A percentile compares a stretch with the other conserved stretches of the same genome.
phyloP scores from a whole-genome alignment of 2,888 invertebrate species.

The Muscina levida region DNA sequence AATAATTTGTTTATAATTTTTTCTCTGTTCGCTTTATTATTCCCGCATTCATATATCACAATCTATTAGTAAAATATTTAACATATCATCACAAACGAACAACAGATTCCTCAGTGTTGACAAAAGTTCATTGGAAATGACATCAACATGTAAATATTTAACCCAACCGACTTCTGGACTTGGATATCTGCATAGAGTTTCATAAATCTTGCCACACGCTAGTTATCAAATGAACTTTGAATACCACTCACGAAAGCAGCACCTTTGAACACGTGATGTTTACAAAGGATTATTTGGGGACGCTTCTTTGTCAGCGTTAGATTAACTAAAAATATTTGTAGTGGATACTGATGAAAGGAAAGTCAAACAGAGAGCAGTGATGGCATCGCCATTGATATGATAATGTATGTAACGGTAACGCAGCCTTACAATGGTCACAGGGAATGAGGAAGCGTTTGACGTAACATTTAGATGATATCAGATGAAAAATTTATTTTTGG shows the following conservation, averaged over 20 bases:
- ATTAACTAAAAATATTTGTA: conserved; percentile 1
- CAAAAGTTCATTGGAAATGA: too few species aligned
- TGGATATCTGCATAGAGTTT: too few species aligned
- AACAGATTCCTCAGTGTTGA: too few species aligned
- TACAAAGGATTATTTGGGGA: conserved; percentile 1
- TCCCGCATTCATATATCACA: too few species aligned
- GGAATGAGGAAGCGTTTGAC: not conserved
- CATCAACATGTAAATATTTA: too few species aligned
- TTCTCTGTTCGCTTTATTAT: too few species aligned
- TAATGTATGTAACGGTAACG: conserved; percentile 14
- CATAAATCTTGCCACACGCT: too few species aligned
- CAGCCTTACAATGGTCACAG: not conserved
- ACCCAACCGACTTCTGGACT: too few species aligned
- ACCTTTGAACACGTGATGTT: conserved; percentile 17
- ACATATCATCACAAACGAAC: too few species aligned
- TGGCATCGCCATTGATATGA: conserved; percentile 19
- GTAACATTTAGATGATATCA: conserved; percentile 4
- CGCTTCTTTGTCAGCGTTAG: conserved; percentile 1
- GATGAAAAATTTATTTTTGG: conserved; percentile 3
- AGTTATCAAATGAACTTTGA: not conserved
- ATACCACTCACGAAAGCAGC: not conserved
- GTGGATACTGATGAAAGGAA: conserved; percentile 17
- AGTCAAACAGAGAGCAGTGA: conserved; percentile 1
- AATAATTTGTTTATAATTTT: too few species aligned
- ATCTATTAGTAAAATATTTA: too few species aligned